phyloP scores from a whole-genome alignment of 2,888 invertebrate genomes.

The Euphydryas editha region DNA sequence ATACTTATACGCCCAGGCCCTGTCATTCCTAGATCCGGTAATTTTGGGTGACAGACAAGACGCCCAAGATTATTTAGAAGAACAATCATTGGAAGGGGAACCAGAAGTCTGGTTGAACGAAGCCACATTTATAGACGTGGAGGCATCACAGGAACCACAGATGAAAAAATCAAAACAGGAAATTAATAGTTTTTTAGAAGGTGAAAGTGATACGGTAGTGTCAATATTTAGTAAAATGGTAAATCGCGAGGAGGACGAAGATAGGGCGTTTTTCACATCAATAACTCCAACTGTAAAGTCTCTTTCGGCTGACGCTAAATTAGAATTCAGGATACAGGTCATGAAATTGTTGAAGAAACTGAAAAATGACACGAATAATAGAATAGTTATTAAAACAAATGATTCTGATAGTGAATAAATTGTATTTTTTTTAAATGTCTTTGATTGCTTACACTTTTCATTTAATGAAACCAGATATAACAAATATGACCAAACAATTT shows the following conservation, averaged over 20 bases:
- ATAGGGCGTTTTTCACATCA: constrained; percentile 68
- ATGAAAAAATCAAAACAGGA: constrained; percentile 40
- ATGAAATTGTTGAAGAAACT: constrained; percentile 60
- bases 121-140: constrained; percentile 51
- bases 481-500: no score
- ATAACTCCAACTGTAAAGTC: constrained; percentile 63
- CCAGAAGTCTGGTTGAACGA: constrained; percentile 58
- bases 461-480: no score
- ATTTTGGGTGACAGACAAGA: constrained; percentile 45
- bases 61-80: constrained; percentile 33
- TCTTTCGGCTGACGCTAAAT: constrained; percentile 57
- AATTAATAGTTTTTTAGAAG: constrained; percentile 21
- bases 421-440: background rate
- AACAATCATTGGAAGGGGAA: constrained; percentile 39
- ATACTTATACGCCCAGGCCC: constrained; percentile 56
- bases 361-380: constrained; percentile 48
- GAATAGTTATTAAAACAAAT: constrained; percentile 18
- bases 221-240: constrained; percentile 58
- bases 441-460: background rate
- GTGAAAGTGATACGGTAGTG: constrained; percentile 48
- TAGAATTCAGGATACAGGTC: constrained; percentile 65
- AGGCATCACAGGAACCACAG: constrained; percentile 37
- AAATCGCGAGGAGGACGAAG: constrained; percentile 68
- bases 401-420: constrained; percentile 22
- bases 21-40: constrained; percentile 57